Evolutionary conservation across 1,140 invertebrate genomes (phyloP).

Genomic region (Pogonus chalceus): DNA sequence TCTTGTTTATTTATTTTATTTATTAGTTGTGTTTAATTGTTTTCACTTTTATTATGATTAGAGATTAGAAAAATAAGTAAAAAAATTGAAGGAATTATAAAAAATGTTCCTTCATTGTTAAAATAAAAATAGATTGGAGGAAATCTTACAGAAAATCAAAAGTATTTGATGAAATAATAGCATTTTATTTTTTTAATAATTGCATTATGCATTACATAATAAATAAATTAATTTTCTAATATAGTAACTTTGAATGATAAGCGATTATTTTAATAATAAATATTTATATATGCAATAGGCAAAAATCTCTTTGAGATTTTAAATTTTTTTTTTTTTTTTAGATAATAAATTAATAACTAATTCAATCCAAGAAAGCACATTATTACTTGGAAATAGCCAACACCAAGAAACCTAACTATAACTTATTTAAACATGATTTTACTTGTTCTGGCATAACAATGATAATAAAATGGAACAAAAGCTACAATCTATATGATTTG

Average conservation of each 20-base stretch:
- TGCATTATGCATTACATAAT: slow-evolving; percentile 17
- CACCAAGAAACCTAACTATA: slow-evolving; percentile 11
- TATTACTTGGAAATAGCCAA: slow-evolving; percentile 14
- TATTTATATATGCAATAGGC: neutral
- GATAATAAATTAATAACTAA: neutral
- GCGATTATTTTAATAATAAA: neutral
- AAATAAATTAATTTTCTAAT: slow-evolving; percentile 11
- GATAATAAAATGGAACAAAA: neutral
- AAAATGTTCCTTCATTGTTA: too few species aligned
- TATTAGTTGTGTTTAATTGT: neutral
- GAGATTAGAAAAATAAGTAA: neutral
- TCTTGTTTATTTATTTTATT: neutral
- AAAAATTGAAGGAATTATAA: neutral
- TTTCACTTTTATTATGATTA: neutral
- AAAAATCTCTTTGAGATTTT: neutral
- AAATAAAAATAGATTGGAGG: neutral
- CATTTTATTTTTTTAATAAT: slow-evolving; percentile 19
- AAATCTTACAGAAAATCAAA: too few species aligned
- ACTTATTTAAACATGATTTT: neutral
- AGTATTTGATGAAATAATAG: too few species aligned
- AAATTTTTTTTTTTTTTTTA: neutral
- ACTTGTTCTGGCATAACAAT: neutral
- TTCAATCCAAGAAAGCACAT: slow-evolving; percentile 15
- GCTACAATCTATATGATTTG: neutral
- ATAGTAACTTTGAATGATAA: slow-evolving; percentile 1